These are phyloP conservation scores for Brachylomia viminalis DNA, from an alignment of 2,888 invertebrate genomes.

Conservation along the genomic window DNA sequence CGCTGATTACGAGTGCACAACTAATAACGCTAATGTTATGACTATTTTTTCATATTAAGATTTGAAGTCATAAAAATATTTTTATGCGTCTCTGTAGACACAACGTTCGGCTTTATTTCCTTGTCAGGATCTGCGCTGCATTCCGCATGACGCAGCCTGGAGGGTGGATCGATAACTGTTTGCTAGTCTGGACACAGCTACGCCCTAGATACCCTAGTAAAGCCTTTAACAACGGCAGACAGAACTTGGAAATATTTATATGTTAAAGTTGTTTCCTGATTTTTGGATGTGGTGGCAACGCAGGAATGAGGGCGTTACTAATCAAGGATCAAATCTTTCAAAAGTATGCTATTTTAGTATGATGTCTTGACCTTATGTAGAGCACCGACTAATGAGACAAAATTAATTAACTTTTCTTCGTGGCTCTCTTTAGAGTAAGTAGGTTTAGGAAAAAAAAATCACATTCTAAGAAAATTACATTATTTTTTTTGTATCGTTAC, in stretches of 20 bases:
- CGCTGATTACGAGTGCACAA: neutral
- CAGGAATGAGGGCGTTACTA: neutral
- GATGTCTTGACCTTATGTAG: neutral
- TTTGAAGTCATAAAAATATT: neutral
- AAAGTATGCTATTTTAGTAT: neutral
- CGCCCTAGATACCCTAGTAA: neutral
- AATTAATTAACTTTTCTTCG: neutral
- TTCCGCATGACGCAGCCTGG: conserved; percentile 9
- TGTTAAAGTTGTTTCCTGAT: too few species aligned
- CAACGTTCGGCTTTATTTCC: conserved; percentile 12
- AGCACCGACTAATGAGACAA: neutral
- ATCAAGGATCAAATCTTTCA: neutral
- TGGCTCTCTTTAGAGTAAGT: too few species aligned
- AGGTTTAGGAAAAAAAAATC: too few species aligned
- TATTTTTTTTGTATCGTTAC: neutral
- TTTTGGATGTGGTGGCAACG: too few species aligned
- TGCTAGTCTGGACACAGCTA: conserved; percentile 1
- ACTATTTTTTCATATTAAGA: neutral
- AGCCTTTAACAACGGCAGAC: neutral
- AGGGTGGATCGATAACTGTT: conserved; percentile 4
- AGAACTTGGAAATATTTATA: neutral
- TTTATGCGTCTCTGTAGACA: neutral
- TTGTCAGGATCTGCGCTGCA: conserved; percentile 12
- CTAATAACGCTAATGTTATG: neutral
- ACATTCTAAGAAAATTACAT: too few species aligned